Conservation (phyloP, 2,113 vertebrate genomes). For the Bambusicola thoracicus region DNA sequence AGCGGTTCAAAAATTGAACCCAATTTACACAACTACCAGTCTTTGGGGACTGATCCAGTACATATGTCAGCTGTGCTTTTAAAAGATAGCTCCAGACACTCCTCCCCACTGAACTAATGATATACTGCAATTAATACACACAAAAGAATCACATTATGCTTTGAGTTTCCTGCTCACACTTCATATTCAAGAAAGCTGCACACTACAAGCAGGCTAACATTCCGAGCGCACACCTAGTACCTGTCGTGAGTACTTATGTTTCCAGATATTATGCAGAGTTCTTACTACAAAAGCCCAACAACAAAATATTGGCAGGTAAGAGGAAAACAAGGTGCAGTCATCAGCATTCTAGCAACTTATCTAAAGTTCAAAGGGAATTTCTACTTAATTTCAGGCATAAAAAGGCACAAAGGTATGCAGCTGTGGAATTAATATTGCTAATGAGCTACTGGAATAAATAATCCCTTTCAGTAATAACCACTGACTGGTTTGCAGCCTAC, state of each 20-base stretch:
- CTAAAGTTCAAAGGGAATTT: conserved; percentile 48
- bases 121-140: conserved; percentile 66
- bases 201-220: conserved; percentile 1
- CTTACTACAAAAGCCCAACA: conserved; percentile 38
- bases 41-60: conserved; percentile 74
- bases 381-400: conserved; percentile 66
- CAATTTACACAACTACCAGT: conserved; percentile 76
- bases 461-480: not conserved
- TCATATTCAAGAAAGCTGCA: conserved; percentile 36
- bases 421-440: conserved; percentile 66
- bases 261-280: conserved; percentile 1
- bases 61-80: conserved; percentile 76
- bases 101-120: conserved; percentile 53
- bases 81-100: conserved; percentile 56
- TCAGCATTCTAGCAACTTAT: conserved; percentile 52
- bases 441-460: conserved; percentile 30
- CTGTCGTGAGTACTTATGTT: conserved; percentile 34
- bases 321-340: conserved; percentile 74
- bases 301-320: conserved; percentile 39
- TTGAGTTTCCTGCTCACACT: conserved; percentile 38
- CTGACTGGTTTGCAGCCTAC: not conserved
- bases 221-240: conserved; percentile 10
- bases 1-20: conserved; percentile 79
- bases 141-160: conserved; percentile 54
- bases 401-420: conserved; percentile 79